Evolutionary conservation across 2,888 invertebrate genomes (phyloP), one percentile per base, ranked within the genome.

Genomic region (Tachina grossa): DNA sequence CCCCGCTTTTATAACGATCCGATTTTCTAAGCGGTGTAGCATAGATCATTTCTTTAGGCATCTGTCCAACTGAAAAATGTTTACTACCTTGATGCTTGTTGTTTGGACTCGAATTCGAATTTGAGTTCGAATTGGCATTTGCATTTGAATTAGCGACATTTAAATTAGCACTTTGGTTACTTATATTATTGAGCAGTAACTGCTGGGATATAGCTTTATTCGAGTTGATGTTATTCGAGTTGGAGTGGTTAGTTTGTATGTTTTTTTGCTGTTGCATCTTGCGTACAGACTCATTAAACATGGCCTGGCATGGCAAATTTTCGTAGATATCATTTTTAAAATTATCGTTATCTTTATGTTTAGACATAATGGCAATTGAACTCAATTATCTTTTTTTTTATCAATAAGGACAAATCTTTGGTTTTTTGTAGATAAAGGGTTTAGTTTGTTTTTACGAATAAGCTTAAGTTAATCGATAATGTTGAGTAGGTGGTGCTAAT

Each of bases 241-340:
- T 86, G 59, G 83, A 82, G 31, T 72, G 85, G 69, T 86, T 59
- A 19, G 83, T 81, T 79, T 88, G 90, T 69, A 88, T 74, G 51
- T 87, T 87, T 78, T 91, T 90, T 61, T 90, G 92, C 43, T 92
- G 91, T 86, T 92, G 93, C 81, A 92, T 93, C 87, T 92, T 92
- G 63, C 93, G 90, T 72, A 92, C 92, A 39, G 93, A 92, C 86
- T 92, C 93, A 88, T 92, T 92, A 87, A 91, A 92, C 93, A 92
- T 93, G 83, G 92, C 93, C 89, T 92, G 92, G 83, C 92, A 92
- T 10, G 92, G 92, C 86, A 92, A 88, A 88, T 92, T 92, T 88
- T 92, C 92, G 87, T 92, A 92, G 87, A 92, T 92, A 89, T 92
- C 92, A 89, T 93, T 92, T 87, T 92, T 92, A 87, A 92, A 89